These are phyloP conservation scores for Dipodomys ordii DNA, from an alignment of 2,113 vertebrate genomes.

Conservation along the genomic window DNA sequence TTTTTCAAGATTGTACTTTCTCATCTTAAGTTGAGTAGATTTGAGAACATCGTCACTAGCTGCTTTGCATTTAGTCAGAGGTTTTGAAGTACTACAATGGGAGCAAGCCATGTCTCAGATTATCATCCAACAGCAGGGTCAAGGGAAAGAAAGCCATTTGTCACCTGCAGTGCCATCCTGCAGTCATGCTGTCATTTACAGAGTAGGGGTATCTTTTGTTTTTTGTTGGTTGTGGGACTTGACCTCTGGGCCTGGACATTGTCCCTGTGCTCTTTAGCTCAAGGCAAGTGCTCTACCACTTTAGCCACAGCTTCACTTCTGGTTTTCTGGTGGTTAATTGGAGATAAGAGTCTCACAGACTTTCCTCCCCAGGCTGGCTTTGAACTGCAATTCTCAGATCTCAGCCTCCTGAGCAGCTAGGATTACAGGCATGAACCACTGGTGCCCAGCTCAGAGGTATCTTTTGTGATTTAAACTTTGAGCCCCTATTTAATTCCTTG, in stretches of 20 bases:
- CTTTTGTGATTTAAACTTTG: constrained; percentile 8
- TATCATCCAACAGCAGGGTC: constrained; percentile 35
- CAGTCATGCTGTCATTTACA: neutral
- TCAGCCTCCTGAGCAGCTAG: no score
- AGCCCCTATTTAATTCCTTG: neutral
- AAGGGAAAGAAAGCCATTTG: constrained; percentile 53
- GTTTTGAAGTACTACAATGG: constrained; percentile 34
- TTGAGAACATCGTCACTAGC: neutral
- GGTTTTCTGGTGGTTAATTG: no score
- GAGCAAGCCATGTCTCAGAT: constrained; percentile 60
- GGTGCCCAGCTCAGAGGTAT: no score
- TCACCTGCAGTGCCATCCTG: constrained; percentile 43
- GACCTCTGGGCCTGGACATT: no score
- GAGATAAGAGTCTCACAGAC: no score
- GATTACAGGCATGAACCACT: no score
- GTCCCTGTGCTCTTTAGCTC: no score
- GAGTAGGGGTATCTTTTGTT: neutral
- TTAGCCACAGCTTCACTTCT: no score
- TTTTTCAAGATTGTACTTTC: neutral
- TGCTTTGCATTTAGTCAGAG: constrained; percentile 67
- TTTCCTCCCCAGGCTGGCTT: no score
- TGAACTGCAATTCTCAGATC: no score
- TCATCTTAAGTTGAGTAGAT: constrained; percentile 21
- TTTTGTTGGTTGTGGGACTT: no score
- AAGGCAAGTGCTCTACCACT: no score